A percentile compares a stretch with the other conserved stretches of the same genome.
Evolutionary conservation across 2,797 vertebrate genomes (phyloP).

Genomic region (Sebastes wilsoni): DNA sequence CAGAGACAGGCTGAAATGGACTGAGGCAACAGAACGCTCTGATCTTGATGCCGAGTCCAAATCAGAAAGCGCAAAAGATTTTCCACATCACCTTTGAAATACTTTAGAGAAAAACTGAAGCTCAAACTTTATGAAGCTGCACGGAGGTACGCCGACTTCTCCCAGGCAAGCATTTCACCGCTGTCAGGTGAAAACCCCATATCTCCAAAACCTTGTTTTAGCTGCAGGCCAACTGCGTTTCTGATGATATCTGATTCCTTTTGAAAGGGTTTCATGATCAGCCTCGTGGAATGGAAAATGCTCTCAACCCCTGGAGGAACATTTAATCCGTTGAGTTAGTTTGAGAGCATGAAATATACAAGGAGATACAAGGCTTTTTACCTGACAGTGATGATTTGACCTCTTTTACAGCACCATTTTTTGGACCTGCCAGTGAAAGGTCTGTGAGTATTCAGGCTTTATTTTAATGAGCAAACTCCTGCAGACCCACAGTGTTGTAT

Average conservation of each 20-base stretch:
- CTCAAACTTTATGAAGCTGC: conserved; percentile 23
- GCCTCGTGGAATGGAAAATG: background rate
- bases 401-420: background rate
- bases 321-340: background rate
- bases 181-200: conserved; percentile 23
- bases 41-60: conserved; percentile 33
- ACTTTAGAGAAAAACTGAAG: conserved; percentile 11
- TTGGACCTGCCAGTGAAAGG: background rate
- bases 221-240: conserved; percentile 14
- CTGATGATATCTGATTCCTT: conserved; percentile 2
- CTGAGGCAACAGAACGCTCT: conserved; percentile 20
- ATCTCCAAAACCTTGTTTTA: background rate
- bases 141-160: background rate
- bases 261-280: conserved; percentile 5
- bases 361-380: background rate
- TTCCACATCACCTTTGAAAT: conserved; percentile 37
- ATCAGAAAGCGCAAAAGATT: conserved; percentile 29
- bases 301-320: background rate
- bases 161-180: background rate
- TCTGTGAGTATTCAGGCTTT: background rate
- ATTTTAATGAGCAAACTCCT: background rate
- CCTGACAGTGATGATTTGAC: background rate
- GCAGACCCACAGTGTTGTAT: background rate
- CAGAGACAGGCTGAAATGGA: conserved; percentile 23
- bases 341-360: conserved; percentile 2